Base-by-base conservation (phyloP, 2,888 invertebrate species). In the Thereva nobilitata region DNA sequence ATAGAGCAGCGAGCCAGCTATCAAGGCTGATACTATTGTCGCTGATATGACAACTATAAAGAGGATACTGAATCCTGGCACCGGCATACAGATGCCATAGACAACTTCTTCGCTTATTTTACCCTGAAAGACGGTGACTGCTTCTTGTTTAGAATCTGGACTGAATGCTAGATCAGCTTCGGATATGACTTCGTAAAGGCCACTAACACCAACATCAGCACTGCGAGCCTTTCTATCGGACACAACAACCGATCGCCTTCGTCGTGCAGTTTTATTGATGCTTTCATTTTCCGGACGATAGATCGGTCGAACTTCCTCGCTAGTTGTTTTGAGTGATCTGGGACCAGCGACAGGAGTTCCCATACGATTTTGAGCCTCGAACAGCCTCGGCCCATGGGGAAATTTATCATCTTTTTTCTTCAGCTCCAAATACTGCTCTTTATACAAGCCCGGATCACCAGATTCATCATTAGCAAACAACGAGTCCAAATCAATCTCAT, bases 141-240 rank as follows among this genome's bases (percentile, higher is more conserved):
- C 88, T 78, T 93, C 93, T 54, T 87, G 86, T 73, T 87, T 86
- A 59, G 86, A 84, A 74, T 93, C 91, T 0, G 94, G 93, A 73
- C 92, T 92, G 79, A 95, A 95, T 44, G 92, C 93, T 47, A 95
- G 82, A 79, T 95, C 95, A 1, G 93, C 93, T 79, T 94, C 93
- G 4, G 95, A 94, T 67, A 95, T 93, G 54, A 95, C 93, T 72
- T 94, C 93, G 79, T 94, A 95, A 34, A 93, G 85, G 0, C 93
- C 92, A 71, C 92, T 92, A 1, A 95, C 94, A 5, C 95, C 94
- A 1, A 95, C 92, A 76, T 93, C 93, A 2, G 93, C 90, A 70
- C 91, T 92, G 61, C 92, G 86, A 1, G 86, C 89, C 75, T 91
- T 90, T 9, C 92, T 84, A 75, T 89, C 89, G 4, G 87, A 85